These are phyloP conservation scores for Alitta virens DNA, from an alignment of 2,888 invertebrate genomes.

Conservation along the genomic window DNA sequence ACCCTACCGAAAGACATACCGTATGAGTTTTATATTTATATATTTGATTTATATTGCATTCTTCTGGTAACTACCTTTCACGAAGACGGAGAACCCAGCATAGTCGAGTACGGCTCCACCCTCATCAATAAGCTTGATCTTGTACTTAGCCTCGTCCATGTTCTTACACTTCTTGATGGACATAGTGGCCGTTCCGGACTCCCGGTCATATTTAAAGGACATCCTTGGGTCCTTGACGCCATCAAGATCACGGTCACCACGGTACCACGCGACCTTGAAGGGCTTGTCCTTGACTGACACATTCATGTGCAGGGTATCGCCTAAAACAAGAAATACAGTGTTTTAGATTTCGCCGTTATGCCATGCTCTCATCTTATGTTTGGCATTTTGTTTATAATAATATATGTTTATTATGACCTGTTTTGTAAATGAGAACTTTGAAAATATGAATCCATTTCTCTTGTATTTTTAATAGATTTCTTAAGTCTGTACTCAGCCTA, in stretches of 20 bases:
- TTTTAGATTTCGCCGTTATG: too few relatives aligned
- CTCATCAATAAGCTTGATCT: constrained; percentile 84
- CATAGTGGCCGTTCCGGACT: constrained; percentile 60
- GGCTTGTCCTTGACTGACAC: constrained; percentile 62
- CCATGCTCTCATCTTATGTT: too few relatives aligned
- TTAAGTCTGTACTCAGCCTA: too few relatives aligned
- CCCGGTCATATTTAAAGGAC: constrained; percentile 65
- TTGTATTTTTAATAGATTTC: too few relatives aligned
- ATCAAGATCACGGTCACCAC: constrained; percentile 80
- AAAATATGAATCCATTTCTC: too few relatives aligned
- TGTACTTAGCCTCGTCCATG: constrained; percentile 95
- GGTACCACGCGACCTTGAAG: constrained; percentile 83
- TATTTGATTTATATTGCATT: too few relatives aligned
- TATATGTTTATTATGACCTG: too few relatives aligned
- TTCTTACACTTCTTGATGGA: constrained; percentile 95
- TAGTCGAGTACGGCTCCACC: constrained; percentile 83
- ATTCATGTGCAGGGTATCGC: constrained; percentile 64
- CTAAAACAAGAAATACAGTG: constrained; percentile 16
- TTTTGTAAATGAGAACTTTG: too few relatives aligned
- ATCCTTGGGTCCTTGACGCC: constrained; percentile 90
- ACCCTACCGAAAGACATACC: too few relatives aligned
- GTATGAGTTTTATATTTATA: too few relatives aligned
- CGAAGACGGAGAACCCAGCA: constrained; percentile 92
- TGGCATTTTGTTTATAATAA: too few relatives aligned
- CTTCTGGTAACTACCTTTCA: constrained; percentile 80